phyloP scores from a whole-genome alignment of 2,888 invertebrate species.

The Pollenia griseotomentosa region DNA sequence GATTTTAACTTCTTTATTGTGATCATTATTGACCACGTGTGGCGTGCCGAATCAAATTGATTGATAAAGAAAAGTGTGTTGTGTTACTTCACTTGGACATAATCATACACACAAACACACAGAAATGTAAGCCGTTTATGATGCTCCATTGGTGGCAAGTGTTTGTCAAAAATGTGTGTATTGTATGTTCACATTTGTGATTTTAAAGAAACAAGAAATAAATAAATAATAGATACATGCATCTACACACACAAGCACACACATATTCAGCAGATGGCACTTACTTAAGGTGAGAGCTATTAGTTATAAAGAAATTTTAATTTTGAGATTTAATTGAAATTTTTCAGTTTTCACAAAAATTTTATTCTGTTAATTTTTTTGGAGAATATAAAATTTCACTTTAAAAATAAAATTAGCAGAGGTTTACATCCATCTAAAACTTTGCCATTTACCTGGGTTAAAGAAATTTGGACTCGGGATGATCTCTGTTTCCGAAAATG shows the following conservation, averaged over 20 bases:
- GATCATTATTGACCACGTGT: conserved; percentile 56
- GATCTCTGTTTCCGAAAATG: too few relatives aligned
- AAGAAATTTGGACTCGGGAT: too few relatives aligned
- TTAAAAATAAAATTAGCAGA: too few relatives aligned
- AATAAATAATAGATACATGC: neutral
- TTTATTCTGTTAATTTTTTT: too few relatives aligned
- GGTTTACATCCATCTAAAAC: too few relatives aligned
- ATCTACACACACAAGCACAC: neutral
- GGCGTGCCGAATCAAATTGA: conserved; percentile 57
- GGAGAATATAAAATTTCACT: too few relatives aligned
- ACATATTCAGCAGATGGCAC: conserved; percentile 20
- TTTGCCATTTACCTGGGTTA: too few relatives aligned
- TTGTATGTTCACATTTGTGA: neutral
- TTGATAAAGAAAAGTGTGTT: conserved; percentile 60
- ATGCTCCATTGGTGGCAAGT: conserved; percentile 52
- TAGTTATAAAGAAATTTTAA: conserved; percentile 32
- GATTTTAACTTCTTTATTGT: conserved; percentile 1
- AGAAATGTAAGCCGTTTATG: neutral
- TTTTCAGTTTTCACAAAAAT: neutral
- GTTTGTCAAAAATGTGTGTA: conserved; percentile 28
- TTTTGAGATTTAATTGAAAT: conserved; percentile 19
- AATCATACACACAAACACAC: neutral
- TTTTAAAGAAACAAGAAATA: conserved; percentile 11
- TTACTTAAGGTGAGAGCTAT: conserved; percentile 42
- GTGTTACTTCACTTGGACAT: neutral